Evolutionary conservation across 2,797 vertebrate genomes (phyloP).

Genomic region (Melanotaenia trifasciata): DNA sequence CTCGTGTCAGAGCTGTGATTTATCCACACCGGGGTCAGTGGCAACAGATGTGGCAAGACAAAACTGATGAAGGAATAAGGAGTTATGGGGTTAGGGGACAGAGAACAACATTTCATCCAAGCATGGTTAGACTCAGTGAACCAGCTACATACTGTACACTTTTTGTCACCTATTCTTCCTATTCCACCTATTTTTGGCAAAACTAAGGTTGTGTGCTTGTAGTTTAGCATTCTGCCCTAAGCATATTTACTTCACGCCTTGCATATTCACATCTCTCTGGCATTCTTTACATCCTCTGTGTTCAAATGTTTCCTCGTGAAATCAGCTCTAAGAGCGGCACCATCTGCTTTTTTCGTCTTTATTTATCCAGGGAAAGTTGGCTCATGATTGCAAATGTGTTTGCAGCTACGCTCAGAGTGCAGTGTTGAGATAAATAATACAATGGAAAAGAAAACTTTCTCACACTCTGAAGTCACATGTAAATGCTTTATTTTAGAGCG

Average conservation of each 20-base stretch:
- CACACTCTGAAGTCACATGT: constrained; percentile 2
- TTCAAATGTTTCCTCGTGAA: constrained; percentile 48
- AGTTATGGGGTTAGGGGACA: constrained; percentile 3
- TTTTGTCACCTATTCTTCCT: constrained; percentile 30
- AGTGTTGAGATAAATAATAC: constrained; percentile 17
- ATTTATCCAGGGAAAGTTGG: constrained; percentile 36
- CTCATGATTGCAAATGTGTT: constrained; percentile 27
- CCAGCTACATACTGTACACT: background rate
- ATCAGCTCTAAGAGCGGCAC: constrained; percentile 52
- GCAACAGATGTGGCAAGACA: constrained; percentile 79
- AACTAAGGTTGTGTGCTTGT: constrained; percentile 41
- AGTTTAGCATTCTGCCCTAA: constrained; percentile 62
- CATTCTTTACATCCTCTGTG: constrained; percentile 59
- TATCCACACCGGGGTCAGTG: constrained; percentile 73
- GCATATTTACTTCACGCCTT: constrained; percentile 68
- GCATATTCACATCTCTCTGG: constrained; percentile 33
- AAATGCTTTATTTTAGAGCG: background rate
- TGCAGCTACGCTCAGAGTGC: constrained; percentile 18
- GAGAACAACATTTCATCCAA: constrained; percentile 36
- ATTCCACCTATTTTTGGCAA: constrained; percentile 12
- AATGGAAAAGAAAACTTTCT: background rate
- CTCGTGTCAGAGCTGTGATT: constrained; percentile 76
- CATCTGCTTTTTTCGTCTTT: constrained; percentile 67
- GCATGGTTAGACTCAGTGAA: constrained; percentile 20
- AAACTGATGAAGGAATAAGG: constrained; percentile 39